Percentiles rank a stretch among this genome's conserved stretches.
Conservation (phyloP, 2,113 vertebrate species). For the Jaculus jaculus region DNA sequence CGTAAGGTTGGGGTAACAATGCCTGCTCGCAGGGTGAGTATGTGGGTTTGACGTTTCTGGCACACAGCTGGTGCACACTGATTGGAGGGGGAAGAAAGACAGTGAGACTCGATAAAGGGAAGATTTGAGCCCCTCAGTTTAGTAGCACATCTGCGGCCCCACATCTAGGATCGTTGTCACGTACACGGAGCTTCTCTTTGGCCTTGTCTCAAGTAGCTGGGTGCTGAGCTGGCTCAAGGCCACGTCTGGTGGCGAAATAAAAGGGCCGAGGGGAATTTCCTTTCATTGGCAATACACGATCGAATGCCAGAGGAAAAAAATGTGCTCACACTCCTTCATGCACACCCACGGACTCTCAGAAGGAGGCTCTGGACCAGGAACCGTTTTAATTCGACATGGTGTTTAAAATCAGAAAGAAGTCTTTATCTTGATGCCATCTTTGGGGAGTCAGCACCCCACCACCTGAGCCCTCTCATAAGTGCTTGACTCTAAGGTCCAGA, state of each 20-base stretch:
- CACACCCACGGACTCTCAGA: background rate
- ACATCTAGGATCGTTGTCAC: background rate
- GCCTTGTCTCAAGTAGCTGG: background rate
- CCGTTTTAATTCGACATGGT: background rate
- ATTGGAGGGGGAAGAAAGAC: background rate
- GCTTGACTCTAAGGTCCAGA: background rate
- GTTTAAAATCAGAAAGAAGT: background rate
- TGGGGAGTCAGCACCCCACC: background rate
- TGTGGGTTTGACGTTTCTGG: background rate
- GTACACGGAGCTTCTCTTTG: background rate
- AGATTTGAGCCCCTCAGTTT: background rate
- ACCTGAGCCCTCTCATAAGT: background rate
- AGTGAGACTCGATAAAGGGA: background rate
- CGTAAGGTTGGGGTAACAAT: background rate
- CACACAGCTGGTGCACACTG: background rate
- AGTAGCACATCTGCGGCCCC: background rate
- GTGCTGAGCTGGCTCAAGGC: background rate
- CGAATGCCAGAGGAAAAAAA: conserved; percentile 22
- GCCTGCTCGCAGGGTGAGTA: background rate
- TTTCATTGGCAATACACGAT: background rate
- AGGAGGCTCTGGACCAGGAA: background rate
- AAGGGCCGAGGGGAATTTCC: conserved; percentile 36
- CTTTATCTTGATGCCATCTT: background rate
- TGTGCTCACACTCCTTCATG: background rate
- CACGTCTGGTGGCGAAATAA: conserved; percentile 22